Evolutionary conservation across 1,140 invertebrate species (phyloP).

Genomic region (Cydia strobilella): DNA sequence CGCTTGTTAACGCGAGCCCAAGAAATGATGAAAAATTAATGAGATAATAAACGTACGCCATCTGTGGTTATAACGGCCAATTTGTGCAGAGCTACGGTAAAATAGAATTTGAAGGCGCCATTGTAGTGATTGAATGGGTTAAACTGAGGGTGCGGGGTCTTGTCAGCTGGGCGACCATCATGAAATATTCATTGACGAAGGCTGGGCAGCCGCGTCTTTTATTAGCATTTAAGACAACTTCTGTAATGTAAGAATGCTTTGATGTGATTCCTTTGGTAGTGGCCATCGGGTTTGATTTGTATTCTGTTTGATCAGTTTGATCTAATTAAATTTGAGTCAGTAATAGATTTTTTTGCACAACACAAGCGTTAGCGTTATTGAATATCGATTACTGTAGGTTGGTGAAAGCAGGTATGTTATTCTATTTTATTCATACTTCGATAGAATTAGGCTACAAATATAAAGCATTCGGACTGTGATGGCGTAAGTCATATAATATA

Average conservation of each 20-base stretch:
- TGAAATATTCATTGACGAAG: conserved; percentile 55
- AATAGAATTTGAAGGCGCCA: not conserved
- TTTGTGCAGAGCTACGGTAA: conserved; percentile 31
- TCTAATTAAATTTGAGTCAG: too few species aligned
- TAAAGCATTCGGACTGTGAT: too few species aligned
- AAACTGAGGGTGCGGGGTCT: conserved; percentile 26
- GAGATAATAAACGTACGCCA: conserved; percentile 55
- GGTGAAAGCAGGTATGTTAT: too few species aligned
- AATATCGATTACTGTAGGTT: too few species aligned
- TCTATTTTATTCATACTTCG: too few species aligned
- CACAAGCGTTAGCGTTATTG: too few species aligned
- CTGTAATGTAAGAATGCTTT: conserved; percentile 52
- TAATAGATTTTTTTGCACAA: too few species aligned
- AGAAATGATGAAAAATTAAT: conserved; percentile 53
- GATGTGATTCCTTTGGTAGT: conserved; percentile 39
- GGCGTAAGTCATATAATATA: too few species aligned
- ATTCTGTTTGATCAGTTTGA: too few species aligned
- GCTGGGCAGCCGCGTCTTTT: conserved; percentile 47
- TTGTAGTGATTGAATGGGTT: conserved; percentile 2
- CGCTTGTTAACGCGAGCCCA: conserved; percentile 42
- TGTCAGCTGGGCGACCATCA: conserved; percentile 41
- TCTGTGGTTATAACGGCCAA: conserved; percentile 45
- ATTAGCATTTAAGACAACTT: conserved; percentile 61
- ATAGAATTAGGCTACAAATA: too few species aligned
- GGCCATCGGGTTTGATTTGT: not conserved